A percentile compares a stretch with the other conserved stretches of the same genome.
Evolutionary conservation across 2,888 invertebrate species (phyloP).

Genomic region (Carabus problematicus): DNA sequence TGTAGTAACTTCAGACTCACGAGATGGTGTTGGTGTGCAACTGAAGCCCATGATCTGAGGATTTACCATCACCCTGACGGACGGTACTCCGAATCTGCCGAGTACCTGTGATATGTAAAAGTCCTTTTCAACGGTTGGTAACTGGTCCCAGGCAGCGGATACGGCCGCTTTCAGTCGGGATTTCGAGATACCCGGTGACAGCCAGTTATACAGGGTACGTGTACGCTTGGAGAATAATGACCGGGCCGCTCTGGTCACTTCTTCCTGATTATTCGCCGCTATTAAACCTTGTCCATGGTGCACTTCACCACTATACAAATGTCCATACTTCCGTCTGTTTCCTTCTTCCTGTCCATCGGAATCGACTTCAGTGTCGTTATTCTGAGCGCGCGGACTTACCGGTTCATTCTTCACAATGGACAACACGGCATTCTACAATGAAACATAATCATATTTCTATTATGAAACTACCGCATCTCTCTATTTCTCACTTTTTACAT

Average conservation of each 20-base stretch:
- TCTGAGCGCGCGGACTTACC: constrained; percentile 8
- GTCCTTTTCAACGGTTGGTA: constrained; percentile 57
- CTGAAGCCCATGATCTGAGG: constrained; percentile 56
- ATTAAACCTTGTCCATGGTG: too few species aligned
- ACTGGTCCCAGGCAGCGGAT: constrained; percentile 57
- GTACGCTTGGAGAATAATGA: constrained; percentile 60
- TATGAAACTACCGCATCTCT: too few species aligned
- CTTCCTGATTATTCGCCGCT: constrained; percentile 44
- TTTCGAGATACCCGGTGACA: constrained; percentile 59
- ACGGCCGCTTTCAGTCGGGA: constrained; percentile 58
- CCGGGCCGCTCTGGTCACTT: constrained; percentile 59
- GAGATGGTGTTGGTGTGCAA: too few species aligned
- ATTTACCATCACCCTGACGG: constrained; percentile 58
- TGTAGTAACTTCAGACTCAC: too few species aligned
- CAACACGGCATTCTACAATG: neutral
- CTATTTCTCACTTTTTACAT: too few species aligned
- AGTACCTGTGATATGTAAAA: constrained; percentile 61
- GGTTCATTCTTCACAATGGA: constrained; percentile 27
- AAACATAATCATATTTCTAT: neutral
- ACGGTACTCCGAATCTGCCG: constrained; percentile 56
- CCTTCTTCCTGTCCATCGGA: neutral
- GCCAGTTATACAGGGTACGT: constrained; percentile 60
- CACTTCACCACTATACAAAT: too few species aligned
- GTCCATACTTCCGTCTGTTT: neutral
- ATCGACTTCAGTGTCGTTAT: neutral